Evolutionary conservation across 2,888 invertebrate genomes (phyloP), one percentile per base, ranked within the genome.

Genomic region (Drosophila rellima): DNA sequence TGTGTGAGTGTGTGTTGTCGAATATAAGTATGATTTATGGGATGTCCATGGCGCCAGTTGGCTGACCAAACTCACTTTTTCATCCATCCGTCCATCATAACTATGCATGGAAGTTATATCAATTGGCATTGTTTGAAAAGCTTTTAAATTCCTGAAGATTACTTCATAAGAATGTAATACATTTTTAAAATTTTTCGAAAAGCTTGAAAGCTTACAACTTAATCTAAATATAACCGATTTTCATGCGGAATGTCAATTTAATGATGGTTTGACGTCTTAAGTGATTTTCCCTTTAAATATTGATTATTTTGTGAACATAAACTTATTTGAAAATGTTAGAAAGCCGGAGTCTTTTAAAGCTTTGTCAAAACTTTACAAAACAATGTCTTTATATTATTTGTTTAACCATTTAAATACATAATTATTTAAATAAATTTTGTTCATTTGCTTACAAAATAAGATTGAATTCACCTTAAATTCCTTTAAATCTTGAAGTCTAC

Each of bases 31-130:
- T 71, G 64, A 79, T 78, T 78, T 78, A 66, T 86, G 68, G 13
- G 8, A 18, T 48, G 48, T 42, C 23, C 52, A 31, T 70, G 82
- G 82, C 80, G 82, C 85, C 85, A 63, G 65, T 62, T 50, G 56
- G 42, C 65, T 60, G 76, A 11, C 29, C 59, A 37, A 13, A 42
- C 56, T 52, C n/a, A 50, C 59, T 59, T 74, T 75, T 75, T 56
- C 29, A 56, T 17, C 29, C 20, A 62, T 20, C 54, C 18, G 26
- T 29, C 20, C 15, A 63, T 73, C 61, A 62, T 63, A 52, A 42
- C 56, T 35, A 44, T 75, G 39, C 74, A 63, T 63, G 37, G 60
- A 50, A 57, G 48, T 15, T 35, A 26, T n/a, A 37, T 62, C 37
- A 52, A 44, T 57, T 44, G 33, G 35, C 20, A 40, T 18, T 23